Evolutionary conservation across 1,140 invertebrate genomes (phyloP).

Genomic region (Bombus cullumanus): DNA sequence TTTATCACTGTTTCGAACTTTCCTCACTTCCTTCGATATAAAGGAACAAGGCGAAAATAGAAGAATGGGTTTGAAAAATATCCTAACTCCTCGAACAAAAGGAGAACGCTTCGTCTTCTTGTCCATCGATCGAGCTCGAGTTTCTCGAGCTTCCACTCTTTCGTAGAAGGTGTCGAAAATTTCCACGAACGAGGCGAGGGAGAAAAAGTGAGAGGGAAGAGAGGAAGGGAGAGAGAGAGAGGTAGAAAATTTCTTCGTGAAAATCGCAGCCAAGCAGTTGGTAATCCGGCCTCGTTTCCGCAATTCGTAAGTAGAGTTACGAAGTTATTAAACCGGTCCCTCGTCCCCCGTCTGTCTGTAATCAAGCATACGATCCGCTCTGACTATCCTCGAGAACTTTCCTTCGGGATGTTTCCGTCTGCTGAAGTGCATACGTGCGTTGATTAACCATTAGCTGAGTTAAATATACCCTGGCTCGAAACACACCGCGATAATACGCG

Average conservation of each 20-base stretch:
- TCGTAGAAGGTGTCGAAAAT: neutral
- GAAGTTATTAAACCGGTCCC: conserved; percentile 67
- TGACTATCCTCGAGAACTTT: conserved; percentile 41
- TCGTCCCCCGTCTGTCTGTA: conserved; percentile 1
- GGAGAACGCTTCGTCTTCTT: neutral
- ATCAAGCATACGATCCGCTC: conserved; percentile 30
- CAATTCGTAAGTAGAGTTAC: conserved; percentile 69
- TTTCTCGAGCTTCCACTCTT: neutral
- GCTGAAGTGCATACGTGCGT: conserved; percentile 23
- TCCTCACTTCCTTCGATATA: neutral
- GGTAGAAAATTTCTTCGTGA: conserved; percentile 22
- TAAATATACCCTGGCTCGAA: neutral
- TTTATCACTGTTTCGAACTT: conserved; percentile 11
- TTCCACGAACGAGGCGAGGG: neutral
- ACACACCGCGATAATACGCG: neutral
- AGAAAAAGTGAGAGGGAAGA: too few species aligned
- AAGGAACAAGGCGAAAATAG: neutral
- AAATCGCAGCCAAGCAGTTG: conserved; percentile 19
- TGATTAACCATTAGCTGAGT: conserved; percentile 55
- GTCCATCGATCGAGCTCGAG: neutral
- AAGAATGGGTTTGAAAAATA: neutral
- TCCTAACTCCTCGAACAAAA: neutral
- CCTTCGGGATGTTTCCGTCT: neutral
- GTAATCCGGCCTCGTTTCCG: conserved; percentile 61
- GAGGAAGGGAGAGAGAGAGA: neutral